Base-by-base conservation (phyloP, 2,888 invertebrate genomes). In the Morpho deidamia region DNA sequence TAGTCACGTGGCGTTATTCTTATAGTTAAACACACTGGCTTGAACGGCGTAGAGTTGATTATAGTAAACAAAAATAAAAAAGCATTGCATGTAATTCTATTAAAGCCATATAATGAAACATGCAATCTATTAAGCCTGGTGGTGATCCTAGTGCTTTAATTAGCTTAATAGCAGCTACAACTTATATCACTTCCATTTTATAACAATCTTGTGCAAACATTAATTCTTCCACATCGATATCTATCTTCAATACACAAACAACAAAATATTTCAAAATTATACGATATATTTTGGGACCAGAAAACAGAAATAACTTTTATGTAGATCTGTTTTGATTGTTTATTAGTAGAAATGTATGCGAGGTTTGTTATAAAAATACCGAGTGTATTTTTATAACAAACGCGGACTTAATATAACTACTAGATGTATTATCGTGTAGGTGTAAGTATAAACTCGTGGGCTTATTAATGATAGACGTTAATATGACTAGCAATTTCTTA, bases 71-170 rank as follows among this genome's bases (percentile, higher is more conserved):
- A 42, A n/a, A 11, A 49, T 49, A 5, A 37, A 35, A 42, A 23
- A 9, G 11, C 71, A 74, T 73, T 76, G 83, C 84, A 86, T 85
- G 85, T 69, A 71, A 72, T 72, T 71, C 67, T 63, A 74, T 70
- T 72, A 70, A 76, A 66, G 72, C 43, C 44, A 45, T 37, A 33
- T 43, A 37, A 53, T 23, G 23, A 5, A 51, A 53, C 52, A 69
- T 70, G 67, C 67, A 64, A 53, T 60, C 23, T 23, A 11, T 12
- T 61, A 66, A 67, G 66, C 62, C 53, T 59, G 44, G 11, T 53
- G 51, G 55, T 69, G 64, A 53, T 41, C 53, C 51, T 35, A 56
- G 56, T 46, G 56, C 58, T 55, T 56, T 44, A 46, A n/a, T 56
- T 48, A 53, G 44, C 41, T 23, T 40, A 40, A 37, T 44, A 40